Base-by-base conservation (phyloP, 2,113 vertebrate genomes). In the Heterocephalus glaber region DNA sequence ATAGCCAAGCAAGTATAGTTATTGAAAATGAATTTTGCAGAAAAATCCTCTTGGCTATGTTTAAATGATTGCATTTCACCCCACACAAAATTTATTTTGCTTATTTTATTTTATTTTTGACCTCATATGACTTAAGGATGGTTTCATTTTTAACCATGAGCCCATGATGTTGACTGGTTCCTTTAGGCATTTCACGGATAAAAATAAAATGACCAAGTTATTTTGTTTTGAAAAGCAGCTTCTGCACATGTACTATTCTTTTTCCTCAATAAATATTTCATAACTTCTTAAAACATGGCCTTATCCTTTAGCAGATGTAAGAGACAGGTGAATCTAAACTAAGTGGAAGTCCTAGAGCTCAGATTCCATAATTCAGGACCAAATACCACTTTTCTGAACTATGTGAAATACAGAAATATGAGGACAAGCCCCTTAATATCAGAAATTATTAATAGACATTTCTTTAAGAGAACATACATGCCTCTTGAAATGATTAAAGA, bases 121-220 rank as follows among this genome's bases (percentile, higher is more conserved):
- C n/a, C 9, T 95, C 49, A 20, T 54, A n/a, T 65, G 44, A 92
- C 65, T 97, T 81, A 96, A 90, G 52, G 44, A 92, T 16, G 82
- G 52, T 94, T 95, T 96, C 72, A 86, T 83, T 96, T 95, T 83
- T 38, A 97, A 49, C 72, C 66, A 83, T 93, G 90, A 96, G n/a
- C 13, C 58, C n/a, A 47, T 80, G 68, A 81, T 95, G 56, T 83
- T 95, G 88, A 83, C 58, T 84, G 87, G 61, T 89, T n/a, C 88
- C 90, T 95, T 90, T 47, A 83, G 92, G 77, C 89, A 95, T 92
- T 97, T 90, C 60, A 70, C 61, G 65, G 44, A 96, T 95, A 96
- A 96, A 97, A 97, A 96, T 97, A 95, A 96, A 97, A 93, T 95
- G 85, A 92, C 61, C 76, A 84, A 76, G 26, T 90, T 95, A 90